A percentile compares a stretch with the other conserved stretches of the same genome.
These are phyloP conservation scores for Pipra filicauda DNA, from an alignment of 2,113 vertebrate genomes.

Conservation along the genomic window DNA sequence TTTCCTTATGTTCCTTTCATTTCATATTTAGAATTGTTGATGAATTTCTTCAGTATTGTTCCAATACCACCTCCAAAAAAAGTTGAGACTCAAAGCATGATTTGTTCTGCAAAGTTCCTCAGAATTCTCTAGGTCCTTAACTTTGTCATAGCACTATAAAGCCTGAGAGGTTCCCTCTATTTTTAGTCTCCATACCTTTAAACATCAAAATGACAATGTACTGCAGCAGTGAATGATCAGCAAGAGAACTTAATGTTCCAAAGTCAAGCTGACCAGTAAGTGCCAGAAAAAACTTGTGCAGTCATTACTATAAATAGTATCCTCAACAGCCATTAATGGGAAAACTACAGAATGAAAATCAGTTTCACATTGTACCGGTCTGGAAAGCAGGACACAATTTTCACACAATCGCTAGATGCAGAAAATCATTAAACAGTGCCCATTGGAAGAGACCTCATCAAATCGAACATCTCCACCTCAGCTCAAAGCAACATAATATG, in stretches of 20 bases:
- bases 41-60: not conserved
- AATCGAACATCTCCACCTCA: not conserved
- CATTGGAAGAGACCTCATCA: not conserved
- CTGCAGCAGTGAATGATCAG: not conserved
- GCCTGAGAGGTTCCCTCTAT: not conserved
- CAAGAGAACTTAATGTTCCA: not conserved
- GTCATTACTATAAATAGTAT: not conserved
- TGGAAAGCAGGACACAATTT: not conserved
- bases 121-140: not conserved
- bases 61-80: not conserved
- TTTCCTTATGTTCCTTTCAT: not conserved
- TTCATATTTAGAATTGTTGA: not conserved
- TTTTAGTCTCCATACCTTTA: not conserved
- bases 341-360: not conserved
- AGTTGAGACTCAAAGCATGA: not conserved
- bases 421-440: not conserved
- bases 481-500: not conserved
- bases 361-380: not conserved
- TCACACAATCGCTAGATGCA: not conserved
- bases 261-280: not conserved
- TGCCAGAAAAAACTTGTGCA: not conserved
- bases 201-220: not conserved
- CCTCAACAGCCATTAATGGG: not conserved
- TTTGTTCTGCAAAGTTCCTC: not conserved
- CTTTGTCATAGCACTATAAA: not conserved